A percentile compares a stretch with the other conserved stretches of the same genome.
Conservation (phyloP, 1,140 invertebrate species). For the Hylyphantes graminicola region DNA sequence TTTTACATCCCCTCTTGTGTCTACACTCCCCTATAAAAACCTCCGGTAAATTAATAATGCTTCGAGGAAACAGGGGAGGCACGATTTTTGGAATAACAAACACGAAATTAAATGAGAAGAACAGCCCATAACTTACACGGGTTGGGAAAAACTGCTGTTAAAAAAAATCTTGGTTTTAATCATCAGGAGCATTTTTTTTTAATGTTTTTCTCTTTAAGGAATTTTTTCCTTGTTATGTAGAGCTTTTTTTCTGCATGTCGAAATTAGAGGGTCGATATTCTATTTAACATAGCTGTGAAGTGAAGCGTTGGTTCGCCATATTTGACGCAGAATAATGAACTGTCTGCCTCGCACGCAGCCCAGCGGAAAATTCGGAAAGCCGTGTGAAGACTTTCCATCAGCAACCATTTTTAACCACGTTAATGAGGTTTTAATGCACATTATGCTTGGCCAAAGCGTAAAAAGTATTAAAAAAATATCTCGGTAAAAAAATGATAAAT, state of each 20-base stretch:
- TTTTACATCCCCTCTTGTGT: not conserved
- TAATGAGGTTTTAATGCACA: constrained; percentile 42
- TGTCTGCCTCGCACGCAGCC: constrained; percentile 36
- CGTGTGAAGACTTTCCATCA: not conserved
- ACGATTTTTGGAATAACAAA: constrained; percentile 56
- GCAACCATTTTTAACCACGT: constrained; percentile 38
- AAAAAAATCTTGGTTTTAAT: constrained; percentile 55
- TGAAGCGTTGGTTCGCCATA: constrained; percentile 49
- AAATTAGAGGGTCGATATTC: constrained; percentile 44
- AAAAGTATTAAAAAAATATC: not conserved
- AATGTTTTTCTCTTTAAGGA: not conserved
- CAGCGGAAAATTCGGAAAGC: constrained; percentile 25
- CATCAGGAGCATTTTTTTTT: constrained; percentile 39
- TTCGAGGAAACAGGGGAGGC: constrained; percentile 1
- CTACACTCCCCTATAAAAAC: not conserved
- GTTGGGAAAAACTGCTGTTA: not conserved
- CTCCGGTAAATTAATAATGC: constrained; percentile 51
- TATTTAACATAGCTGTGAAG: constrained; percentile 57
- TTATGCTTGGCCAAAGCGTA: not conserved
- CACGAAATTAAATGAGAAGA: constrained; percentile 55
- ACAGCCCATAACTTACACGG: constrained; percentile 14
- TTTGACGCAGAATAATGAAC: constrained; percentile 54
- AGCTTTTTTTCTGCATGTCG: too few relatives aligned
- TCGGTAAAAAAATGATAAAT: not conserved
- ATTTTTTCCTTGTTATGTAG: not conserved